Conservation (phyloP, 2,888 invertebrate species). For the Corbicula japonica region DNA sequence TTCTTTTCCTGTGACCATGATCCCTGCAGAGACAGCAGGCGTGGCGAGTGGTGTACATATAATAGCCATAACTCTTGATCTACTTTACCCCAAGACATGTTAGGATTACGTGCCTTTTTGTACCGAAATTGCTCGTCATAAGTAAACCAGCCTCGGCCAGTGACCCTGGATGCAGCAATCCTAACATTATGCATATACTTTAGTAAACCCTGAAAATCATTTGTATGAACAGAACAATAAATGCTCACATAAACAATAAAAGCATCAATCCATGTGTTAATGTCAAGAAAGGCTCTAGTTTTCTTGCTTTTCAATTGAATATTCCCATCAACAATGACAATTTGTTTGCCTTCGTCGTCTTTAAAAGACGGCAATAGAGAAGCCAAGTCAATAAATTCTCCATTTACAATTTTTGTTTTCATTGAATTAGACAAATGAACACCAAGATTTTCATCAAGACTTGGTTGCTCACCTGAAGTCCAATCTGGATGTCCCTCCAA, state of each 20-base stretch:
- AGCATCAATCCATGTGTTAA: conserved; percentile 54
- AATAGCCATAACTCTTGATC: conserved; percentile 16
- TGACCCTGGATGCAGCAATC: conserved; percentile 23
- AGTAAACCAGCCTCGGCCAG: conserved; percentile 24
- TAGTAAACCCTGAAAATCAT: conserved; percentile 23
- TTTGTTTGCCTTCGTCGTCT: too few relatives aligned
- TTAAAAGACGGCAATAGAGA: too few relatives aligned
- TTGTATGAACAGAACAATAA: conserved; percentile 17
- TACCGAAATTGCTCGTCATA: conserved; percentile 55
- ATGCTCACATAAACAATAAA: conserved; percentile 36
- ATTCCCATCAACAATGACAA: too few relatives aligned
- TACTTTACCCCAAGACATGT: conserved; percentile 23
- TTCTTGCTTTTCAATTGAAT: too few relatives aligned
- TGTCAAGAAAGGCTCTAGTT: too few relatives aligned
- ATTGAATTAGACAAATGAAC: too few relatives aligned
- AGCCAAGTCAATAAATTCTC: too few relatives aligned
- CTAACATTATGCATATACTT: conserved; percentile 38
- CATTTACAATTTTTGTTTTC: too few relatives aligned
- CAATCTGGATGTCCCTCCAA: too few relatives aligned
- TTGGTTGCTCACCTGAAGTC: too few relatives aligned
- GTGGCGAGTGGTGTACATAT: not conserved
- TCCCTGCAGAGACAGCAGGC: not conserved
- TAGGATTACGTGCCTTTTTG: conserved; percentile 25
- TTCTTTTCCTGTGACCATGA: not conserved
- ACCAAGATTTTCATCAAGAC: too few relatives aligned